A percentile compares a stretch with the other conserved stretches of the same genome.
phyloP scores from a whole-genome alignment of 1,140 invertebrate genomes.

The Chionoecetes opilio region DNA sequence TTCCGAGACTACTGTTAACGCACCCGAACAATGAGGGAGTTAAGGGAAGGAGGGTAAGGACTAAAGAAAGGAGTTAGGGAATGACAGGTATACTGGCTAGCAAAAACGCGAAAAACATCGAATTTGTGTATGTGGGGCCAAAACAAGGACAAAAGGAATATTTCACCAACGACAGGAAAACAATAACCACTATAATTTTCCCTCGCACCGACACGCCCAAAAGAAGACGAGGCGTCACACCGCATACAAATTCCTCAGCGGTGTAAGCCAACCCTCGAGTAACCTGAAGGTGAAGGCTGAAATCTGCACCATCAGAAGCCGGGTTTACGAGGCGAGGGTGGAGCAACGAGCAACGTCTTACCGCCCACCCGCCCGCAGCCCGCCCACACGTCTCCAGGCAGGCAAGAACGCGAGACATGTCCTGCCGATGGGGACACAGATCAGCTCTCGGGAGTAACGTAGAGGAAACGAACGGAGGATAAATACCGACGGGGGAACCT shows the following conservation, averaged over 20 bases:
- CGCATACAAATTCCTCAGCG: neutral
- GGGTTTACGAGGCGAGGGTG: constrained; percentile 23
- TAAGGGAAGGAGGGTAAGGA: neutral
- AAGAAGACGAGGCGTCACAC: neutral
- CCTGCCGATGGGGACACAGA: neutral
- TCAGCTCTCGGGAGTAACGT: neutral
- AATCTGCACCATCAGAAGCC: constrained; percentile 16
- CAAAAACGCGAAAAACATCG: neutral
- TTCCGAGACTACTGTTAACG: constrained; percentile 29
- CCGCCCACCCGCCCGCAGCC: neutral
- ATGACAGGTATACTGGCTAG: neutral
- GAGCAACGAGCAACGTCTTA: neutral
- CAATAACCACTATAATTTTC: too few relatives aligned
- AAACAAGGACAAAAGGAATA: too few relatives aligned
- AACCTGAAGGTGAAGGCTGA: neutral
- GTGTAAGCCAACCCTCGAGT: neutral
- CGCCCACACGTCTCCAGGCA: neutral
- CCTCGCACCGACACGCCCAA: too few relatives aligned
- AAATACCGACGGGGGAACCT: neutral
- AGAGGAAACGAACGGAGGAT: neutral
- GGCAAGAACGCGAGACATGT: neutral
- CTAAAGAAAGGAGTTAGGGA: neutral
- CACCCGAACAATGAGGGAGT: neutral
- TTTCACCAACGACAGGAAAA: too few relatives aligned
- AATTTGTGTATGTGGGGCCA: too few relatives aligned